Percentiles rank a stretch among this genome's conserved stretches.
These are phyloP conservation scores for Drosophila buzzatii DNA, from an alignment of 2,888 invertebrate species.

Conservation along the genomic window DNA sequence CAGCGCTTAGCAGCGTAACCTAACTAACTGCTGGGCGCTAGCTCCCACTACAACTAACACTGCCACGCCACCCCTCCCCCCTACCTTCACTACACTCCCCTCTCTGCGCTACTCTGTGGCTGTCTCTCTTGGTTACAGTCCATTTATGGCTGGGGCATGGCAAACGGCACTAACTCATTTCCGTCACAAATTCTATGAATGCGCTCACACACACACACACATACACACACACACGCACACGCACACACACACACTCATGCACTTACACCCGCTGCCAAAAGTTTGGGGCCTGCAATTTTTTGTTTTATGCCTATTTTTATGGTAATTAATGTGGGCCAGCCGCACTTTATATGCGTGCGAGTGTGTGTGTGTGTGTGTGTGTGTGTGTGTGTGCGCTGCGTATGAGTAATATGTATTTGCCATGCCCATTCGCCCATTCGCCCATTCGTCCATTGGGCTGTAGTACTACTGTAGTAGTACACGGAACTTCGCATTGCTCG, in stretches of 20 bases:
- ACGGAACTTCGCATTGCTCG: slow-evolving; percentile 9
- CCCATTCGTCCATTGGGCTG: slow-evolving; percentile 1
- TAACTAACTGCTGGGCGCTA: slow-evolving; percentile 48
- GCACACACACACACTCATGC: background rate
- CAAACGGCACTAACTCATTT: slow-evolving; percentile 77
- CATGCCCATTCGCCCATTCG: slow-evolving; percentile 11
- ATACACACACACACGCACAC: background rate
- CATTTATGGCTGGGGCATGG: slow-evolving; percentile 53
- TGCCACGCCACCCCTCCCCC: background rate
- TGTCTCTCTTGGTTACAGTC: slow-evolving; percentile 14
- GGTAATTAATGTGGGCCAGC: slow-evolving; percentile 76
- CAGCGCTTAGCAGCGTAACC: slow-evolving; percentile 19
- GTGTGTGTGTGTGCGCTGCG: slow-evolving; percentile 38
- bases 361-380: slow-evolving; percentile 20
- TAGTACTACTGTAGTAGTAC: background rate
- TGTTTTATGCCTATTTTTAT: slow-evolving; percentile 62
- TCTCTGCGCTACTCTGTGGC: background rate
- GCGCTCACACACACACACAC: slow-evolving; percentile 22
- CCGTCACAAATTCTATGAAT: slow-evolving; percentile 78
- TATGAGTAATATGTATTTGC: slow-evolving; percentile 64
- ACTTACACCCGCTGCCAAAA: slow-evolving; percentile 10
- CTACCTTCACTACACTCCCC: background rate
- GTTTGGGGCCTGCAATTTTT: slow-evolving; percentile 32
- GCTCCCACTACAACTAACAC: background rate
- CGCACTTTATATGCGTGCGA: background rate